Percentiles rank a stretch among this genome's conserved stretches.
Conservation (phyloP, 1,140 invertebrate genomes). For the Macrocentrus cingulum region DNA sequence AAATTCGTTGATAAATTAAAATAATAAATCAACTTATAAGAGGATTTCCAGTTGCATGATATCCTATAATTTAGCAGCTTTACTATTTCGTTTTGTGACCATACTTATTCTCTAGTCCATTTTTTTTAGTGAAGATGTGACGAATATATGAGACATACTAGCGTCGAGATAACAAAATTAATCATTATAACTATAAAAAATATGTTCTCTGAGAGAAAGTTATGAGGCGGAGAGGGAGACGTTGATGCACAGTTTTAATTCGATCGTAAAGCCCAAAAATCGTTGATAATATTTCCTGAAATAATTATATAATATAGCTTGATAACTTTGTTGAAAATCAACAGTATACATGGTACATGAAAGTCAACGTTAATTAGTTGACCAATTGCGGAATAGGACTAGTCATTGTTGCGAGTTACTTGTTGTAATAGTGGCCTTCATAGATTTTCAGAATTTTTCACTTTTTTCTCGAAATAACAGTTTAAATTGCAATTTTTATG, state of each 20-base stretch:
- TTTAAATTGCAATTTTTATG: no score
- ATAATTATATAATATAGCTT: no score
- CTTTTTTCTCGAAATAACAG: neutral
- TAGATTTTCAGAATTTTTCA: neutral
- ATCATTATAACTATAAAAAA: no score
- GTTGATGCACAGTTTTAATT: no score
- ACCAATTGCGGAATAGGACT: neutral
- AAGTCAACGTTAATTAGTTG: neutral
- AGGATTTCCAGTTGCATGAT: no score
- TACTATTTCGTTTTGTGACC: no score
- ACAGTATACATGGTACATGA: neutral
- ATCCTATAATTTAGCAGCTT: no score
- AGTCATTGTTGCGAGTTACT: conserved; percentile 13
- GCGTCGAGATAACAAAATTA: neutral
- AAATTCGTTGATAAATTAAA: no score
- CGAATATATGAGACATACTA: neutral
- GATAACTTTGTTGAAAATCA: neutral
- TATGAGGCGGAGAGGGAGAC: no score
- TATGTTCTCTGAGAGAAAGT: no score
- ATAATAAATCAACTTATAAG: no score
- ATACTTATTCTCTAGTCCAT: neutral
- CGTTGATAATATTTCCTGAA: neutral
- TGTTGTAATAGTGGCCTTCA: neutral
- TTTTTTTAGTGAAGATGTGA: neutral
- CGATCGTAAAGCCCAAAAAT: neutral